phyloP scores from a whole-genome alignment of 2,797 vertebrate genomes.

The Numenius phaeopus region DNA sequence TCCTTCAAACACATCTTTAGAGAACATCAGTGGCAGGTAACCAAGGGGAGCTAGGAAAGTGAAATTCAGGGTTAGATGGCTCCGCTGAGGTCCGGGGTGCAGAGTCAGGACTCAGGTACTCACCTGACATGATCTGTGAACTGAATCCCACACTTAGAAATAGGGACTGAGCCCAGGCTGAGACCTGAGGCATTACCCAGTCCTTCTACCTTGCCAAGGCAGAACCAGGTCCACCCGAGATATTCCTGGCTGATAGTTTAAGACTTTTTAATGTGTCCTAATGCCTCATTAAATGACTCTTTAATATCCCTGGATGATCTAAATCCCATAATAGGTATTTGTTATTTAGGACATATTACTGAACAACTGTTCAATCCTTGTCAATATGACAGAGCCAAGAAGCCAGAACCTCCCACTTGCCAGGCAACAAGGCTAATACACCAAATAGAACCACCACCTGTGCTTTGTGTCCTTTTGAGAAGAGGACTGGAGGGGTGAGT shows the following conservation, averaged over 20 bases:
- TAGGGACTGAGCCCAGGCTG: neutral
- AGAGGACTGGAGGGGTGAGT: neutral
- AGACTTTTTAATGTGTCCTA: neutral
- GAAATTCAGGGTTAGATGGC: neutral
- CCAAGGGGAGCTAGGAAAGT: neutral
- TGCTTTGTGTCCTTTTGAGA: neutral
- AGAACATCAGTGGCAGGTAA: neutral
- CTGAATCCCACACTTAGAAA: neutral
- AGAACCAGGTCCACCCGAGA: neutral
- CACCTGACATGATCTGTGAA: neutral
- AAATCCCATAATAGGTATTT: neutral
- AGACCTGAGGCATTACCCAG: neutral
- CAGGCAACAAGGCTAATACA: neutral
- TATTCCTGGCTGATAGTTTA: neutral
- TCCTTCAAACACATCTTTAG: neutral
- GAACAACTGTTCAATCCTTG: neutral
- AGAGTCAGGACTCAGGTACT: neutral
- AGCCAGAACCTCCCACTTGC: neutral
- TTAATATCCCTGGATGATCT: neutral
- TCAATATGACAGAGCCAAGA: neutral
- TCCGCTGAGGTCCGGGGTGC: neutral
- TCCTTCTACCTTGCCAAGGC: neutral
- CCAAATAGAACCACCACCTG: neutral
- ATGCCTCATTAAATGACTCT: neutral
- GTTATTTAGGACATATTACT: neutral